Evolutionary conservation across 1,140 invertebrate species (phyloP), one percentile per base, ranked within the genome.

Genomic region (Pachyrhynchus sulphureomaculatus): DNA sequence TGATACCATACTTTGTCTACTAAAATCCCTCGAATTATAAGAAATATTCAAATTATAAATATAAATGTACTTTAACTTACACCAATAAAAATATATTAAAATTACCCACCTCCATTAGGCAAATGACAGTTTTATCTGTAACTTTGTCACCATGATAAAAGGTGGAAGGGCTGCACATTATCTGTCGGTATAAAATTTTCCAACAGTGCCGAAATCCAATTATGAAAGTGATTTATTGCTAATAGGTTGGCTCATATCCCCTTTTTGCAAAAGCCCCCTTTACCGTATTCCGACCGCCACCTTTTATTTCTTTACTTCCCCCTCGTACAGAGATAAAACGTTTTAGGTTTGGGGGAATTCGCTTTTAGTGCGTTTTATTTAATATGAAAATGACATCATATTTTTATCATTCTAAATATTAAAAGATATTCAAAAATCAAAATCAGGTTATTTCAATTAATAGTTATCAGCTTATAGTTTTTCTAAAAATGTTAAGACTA

Each of bases 161-260:
- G 48, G 49, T 62, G 29, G 60, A 49, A 62, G 39, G 60, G 51
- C 41, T 36, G 53, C 58, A 62, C 41, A 62, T 56, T 57, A 57
- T 62, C 60, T 56, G 42, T 4, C 42, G 44, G 53, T 57, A 62
- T 57, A 53, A 57, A 56, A 62, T 55, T 62, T 55, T 45, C 49
- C 21, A 49, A 56, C 51, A 55, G 41, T 62, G 60, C 53, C 60
- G 41, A 57, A 57, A 62, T 57, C 60, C 44, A 55, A 56, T 55
- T 57, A 56, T 62, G 60, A 49, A 57, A 57, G 44, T 56, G 53
- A 55, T 55, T 55, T 56, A 56, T 62, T 62, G 53, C 51, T 56
- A 56, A 55, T 55, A 57, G 53, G 53, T 56, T 62, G 20, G 32
- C 34, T 20, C 44, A 44, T 41, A 20, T 55, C 53, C 44, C 41